These are phyloP conservation scores for Eugnorisma glareosa DNA, from an alignment of 2,888 invertebrate species.

Conservation along the genomic window DNA sequence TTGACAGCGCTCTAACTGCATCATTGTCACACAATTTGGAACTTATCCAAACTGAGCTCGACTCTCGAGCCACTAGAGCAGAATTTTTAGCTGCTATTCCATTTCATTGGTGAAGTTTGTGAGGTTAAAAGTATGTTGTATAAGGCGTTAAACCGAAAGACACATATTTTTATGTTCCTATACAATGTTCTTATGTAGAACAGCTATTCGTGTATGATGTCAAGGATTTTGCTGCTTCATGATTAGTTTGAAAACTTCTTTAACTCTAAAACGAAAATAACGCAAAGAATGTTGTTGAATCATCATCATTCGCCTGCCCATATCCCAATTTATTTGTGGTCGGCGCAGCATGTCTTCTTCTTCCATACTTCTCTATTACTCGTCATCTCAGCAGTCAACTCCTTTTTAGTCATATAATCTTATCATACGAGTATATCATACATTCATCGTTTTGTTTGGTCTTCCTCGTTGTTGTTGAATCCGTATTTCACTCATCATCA, in stretches of 20 bases:
- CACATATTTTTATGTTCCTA: conserved; percentile 10
- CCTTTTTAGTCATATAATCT: too few relatives aligned
- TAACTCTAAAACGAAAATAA: too few relatives aligned
- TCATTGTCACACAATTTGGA: conserved; percentile 82
- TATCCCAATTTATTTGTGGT: too few relatives aligned
- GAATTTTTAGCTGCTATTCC: conserved; percentile 67
- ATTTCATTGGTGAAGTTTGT: conserved; percentile 59
- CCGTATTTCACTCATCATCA: too few relatives aligned
- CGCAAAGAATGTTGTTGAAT: background rate
- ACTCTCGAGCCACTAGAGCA: conserved; percentile 38
- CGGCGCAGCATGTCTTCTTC: too few relatives aligned
- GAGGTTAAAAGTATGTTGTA: conserved; percentile 50
- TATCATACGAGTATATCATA: too few relatives aligned
- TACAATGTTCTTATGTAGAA: background rate
- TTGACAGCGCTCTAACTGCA: conserved; percentile 78
- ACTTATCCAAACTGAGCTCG: conserved; percentile 68
- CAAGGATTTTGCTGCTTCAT: background rate
- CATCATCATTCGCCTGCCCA: too few relatives aligned
- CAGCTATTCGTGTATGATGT: background rate
- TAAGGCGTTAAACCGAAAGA: conserved; percentile 18
- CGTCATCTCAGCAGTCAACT: too few relatives aligned
- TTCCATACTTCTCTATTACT: too few relatives aligned
- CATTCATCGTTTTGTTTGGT: too few relatives aligned
- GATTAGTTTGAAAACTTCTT: background rate
- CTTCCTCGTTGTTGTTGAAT: too few relatives aligned